These are phyloP conservation scores for Nettapus auritus DNA, from an alignment of 2,113 vertebrate species.

Conservation along the genomic window DNA sequence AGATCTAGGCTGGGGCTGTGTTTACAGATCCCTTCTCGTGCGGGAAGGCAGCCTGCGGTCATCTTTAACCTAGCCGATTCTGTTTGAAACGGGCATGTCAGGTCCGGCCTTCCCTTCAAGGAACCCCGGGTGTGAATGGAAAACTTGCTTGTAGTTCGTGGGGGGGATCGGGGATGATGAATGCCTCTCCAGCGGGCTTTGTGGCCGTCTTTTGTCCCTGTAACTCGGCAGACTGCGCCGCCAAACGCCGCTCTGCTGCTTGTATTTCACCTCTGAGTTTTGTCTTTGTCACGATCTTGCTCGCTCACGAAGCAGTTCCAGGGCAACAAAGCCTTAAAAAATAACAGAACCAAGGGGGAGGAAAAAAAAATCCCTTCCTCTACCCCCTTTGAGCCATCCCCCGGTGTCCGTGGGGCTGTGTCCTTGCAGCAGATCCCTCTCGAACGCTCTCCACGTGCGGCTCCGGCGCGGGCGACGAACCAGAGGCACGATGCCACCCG, in stretches of 20 bases:
- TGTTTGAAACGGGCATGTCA: not conserved
- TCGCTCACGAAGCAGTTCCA: not conserved
- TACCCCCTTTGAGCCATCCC: not conserved
- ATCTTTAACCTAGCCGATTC: not conserved
- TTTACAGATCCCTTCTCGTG: not conserved
- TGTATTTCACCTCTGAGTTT: slow-evolving; percentile 40
- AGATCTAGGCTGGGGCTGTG: not conserved
- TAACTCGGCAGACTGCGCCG: not conserved
- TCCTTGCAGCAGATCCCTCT: not conserved
- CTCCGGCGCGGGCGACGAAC: not conserved
- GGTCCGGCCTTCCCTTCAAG: slow-evolving; percentile 3
- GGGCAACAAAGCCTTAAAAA: slow-evolving; percentile 37
- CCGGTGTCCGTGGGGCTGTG: not conserved
- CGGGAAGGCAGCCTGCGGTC: not conserved
- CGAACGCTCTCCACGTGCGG: not conserved
- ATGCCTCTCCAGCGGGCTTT: slow-evolving; percentile 7
- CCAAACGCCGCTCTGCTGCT: not conserved
- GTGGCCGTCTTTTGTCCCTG: slow-evolving; percentile 38
- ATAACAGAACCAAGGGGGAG: not conserved
- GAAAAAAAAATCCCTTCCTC: not conserved
- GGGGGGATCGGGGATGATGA: not conserved
- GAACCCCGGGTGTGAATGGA: not conserved
- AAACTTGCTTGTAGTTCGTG: slow-evolving; percentile 5
- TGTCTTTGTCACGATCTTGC: not conserved
- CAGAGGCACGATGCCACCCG: rapidly evolving